A percentile compares a stretch with the other conserved stretches of the same genome.
These are phyloP conservation scores for Nothoprocta pentlandii DNA, from an alignment of 2,113 vertebrate genomes.

Conservation along the genomic window DNA sequence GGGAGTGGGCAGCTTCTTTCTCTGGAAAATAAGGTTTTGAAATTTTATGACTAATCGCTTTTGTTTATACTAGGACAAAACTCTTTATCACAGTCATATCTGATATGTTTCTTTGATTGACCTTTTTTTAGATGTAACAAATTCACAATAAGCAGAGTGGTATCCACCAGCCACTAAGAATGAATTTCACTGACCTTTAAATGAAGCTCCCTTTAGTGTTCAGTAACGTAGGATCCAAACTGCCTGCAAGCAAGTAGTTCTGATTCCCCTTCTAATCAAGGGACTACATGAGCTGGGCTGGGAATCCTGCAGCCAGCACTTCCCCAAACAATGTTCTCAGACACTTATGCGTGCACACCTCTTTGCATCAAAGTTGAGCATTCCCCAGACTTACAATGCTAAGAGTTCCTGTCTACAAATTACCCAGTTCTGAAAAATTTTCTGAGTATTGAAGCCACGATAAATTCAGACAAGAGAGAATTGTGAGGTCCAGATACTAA, in stretches of 20 bases:
- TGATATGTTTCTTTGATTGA: not conserved
- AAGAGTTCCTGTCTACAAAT: not conserved
- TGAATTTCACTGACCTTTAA: not conserved
- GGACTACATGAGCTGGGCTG: rapidly evolving
- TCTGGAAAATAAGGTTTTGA: not conserved
- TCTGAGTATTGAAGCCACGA: not conserved
- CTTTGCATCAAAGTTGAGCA: not conserved
- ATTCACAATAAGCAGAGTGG: not conserved
- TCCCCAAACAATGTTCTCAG: not conserved
- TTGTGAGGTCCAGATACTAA: not conserved
- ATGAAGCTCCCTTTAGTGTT: not conserved
- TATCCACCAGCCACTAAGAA: not conserved
- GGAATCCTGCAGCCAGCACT: not conserved
- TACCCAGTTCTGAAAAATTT: not conserved
- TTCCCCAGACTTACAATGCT: not conserved
- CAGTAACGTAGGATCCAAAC: not conserved
- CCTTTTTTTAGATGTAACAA: not conserved
- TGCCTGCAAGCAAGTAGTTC: not conserved
- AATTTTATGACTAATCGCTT: not conserved
- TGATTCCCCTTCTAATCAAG: not conserved
- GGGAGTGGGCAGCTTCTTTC: rapidly evolving
- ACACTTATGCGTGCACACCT: rapidly evolving
- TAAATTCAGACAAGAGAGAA: not conserved
- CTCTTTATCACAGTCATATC: not conserved
- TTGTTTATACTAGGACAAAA: not conserved